A percentile compares a stretch with the other conserved stretches of the same genome.
Evolutionary conservation across 2,888 invertebrate species (phyloP).

Genomic region (Troides helena): DNA sequence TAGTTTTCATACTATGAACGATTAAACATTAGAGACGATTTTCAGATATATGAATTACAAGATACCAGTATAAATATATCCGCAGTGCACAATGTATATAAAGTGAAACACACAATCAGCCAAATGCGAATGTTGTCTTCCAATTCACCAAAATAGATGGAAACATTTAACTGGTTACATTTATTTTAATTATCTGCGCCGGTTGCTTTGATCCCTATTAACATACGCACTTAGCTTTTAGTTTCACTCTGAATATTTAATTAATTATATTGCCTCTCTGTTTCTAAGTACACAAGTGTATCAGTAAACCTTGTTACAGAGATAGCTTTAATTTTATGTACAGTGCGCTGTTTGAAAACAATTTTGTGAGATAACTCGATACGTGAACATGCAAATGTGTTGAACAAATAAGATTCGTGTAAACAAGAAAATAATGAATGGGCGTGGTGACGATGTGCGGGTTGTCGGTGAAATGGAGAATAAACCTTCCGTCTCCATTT

Average conservation of each 20-base stretch:
- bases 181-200: neutral
- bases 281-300: conserved; percentile 2
- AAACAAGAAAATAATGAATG: conserved; percentile 9
- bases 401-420: conserved; percentile 1
- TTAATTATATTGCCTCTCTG: conserved; percentile 3
- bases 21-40: too few relatives aligned
- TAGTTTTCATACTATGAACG: too few relatives aligned
- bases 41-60: too few relatives aligned
- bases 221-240: neutral
- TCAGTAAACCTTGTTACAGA: neutral
- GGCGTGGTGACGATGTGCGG: neutral
- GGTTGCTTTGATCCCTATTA: conserved; percentile 5
- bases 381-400: conserved; percentile 5
- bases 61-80: too few relatives aligned
- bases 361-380: conserved; percentile 13
- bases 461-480: neutral
- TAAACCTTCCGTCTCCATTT: neutral
- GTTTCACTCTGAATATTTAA: neutral
- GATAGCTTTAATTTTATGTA: conserved; percentile 1
- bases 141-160: neutral
- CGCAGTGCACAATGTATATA: too few relatives aligned
- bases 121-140: too few relatives aligned
- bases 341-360: conserved; percentile 8
- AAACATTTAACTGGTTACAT: neutral
- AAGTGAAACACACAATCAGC: too few relatives aligned